Percentiles rank a stretch among this genome's conserved stretches.
phyloP scores from a whole-genome alignment of 2,888 invertebrate species.

The Brenthis daphne region DNA sequence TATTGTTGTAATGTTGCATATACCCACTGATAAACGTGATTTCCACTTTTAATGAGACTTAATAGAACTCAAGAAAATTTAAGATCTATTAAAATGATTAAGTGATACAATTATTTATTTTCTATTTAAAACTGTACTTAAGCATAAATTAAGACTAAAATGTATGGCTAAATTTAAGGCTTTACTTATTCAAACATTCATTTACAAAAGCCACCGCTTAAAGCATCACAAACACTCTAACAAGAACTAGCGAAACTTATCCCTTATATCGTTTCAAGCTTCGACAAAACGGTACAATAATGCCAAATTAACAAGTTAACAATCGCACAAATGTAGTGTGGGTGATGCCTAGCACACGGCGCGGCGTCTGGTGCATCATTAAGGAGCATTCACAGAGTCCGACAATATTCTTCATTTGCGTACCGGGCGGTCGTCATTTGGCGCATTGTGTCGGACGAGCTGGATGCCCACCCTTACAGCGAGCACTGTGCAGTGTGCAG shows the following conservation, averaged over 20 bases:
- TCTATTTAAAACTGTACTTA: too few species aligned
- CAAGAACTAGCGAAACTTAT: not conserved
- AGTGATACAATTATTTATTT: too few species aligned
- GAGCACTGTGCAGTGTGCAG: conserved; percentile 52
- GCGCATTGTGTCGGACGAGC: conserved; percentile 69
- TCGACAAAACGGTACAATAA: conserved; percentile 55
- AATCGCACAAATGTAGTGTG: conserved; percentile 71
- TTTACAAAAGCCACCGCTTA: not conserved
- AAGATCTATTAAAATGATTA: too few species aligned
- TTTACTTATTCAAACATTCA: too few species aligned
- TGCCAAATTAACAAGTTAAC: conserved; percentile 70
- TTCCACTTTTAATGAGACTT: too few species aligned
- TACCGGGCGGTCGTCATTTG: conserved; percentile 75
- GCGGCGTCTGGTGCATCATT: conserved; percentile 65
- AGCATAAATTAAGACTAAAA: too few species aligned
- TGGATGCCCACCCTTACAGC: conserved; percentile 62
- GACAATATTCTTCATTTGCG: conserved; percentile 83
- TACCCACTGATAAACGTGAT: too few species aligned
- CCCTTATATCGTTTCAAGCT: conserved; percentile 22
- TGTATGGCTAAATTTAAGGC: too few species aligned
- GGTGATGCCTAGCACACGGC: conserved; percentile 59
- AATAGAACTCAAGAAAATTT: too few species aligned
- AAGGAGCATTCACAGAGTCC: conserved; percentile 78
- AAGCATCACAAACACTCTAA: conserved; percentile 5
- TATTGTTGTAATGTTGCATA: too few species aligned